Evolutionary conservation across 2,888 invertebrate genomes (phyloP), one percentile per base, ranked within the genome.

Genomic region (Lottia scabra): DNA sequence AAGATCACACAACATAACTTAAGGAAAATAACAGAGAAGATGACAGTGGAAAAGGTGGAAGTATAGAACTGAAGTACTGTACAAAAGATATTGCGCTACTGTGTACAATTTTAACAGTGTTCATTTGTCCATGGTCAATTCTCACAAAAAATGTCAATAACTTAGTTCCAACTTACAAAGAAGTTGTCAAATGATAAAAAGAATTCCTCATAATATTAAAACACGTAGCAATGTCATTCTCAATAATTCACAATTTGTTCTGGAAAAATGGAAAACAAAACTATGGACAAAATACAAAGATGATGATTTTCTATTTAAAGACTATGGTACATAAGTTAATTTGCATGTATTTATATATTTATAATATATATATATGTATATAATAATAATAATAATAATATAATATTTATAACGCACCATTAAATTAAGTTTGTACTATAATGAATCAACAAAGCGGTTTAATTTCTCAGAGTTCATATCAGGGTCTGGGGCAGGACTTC

Each of bases 401-500:
- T 65, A 68, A 70, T 68, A 72, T 66, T 65, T 75, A 68, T 67
- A 56, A 56, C 56, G 56, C 56, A 56, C 56, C 56, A 19, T 56
- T 56, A 56, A 56, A 56, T 56, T 56, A 56, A 56, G 56, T 56
- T 15, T 64, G 65, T 73, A 69, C 82, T 85, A 85, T 76, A 91
- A 89, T 67, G 89, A 89, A 75, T 97, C 97, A 89, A 97, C 97
- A 92, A 95, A 97, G 91, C 96, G 96, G 86, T 95, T 95, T 89
- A 98, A 93, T 91, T 97, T 96, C 92, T 98, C 97, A 91, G 96
- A 95, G 87, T 96, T 95, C 75, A 85, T 83, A 74, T 86, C 85
- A 63, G 81, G 71, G 67, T 71, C 80, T 81, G 84, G 81, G 82
- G 77, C 78, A 67, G 87, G 87, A 81, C 83, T 85, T 80, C 87